Evolutionary conservation across 1,140 invertebrate species (phyloP), one percentile per base, ranked within the genome.

Genomic region (Saxidomus purpurata): DNA sequence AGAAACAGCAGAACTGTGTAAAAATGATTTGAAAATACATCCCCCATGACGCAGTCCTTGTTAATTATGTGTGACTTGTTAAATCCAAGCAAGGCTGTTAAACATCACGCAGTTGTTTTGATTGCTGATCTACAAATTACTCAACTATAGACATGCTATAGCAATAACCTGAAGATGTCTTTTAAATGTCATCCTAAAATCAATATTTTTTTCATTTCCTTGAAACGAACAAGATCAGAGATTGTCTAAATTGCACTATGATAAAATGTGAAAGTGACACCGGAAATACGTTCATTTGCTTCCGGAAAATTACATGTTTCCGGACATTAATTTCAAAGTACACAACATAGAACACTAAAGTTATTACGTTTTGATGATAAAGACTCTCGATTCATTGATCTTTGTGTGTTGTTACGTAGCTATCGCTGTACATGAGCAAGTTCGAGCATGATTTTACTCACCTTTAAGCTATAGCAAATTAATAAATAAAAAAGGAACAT

Each of bases 231-330:
- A n/a, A 55, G 8, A 55, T 55, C 52, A 8, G 9, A 13, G 52
- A 3, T 3, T 3, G 52, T 13, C 19, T 19, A 8, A 19, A n/a
- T 55, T 19, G 22, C 22, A 3, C 4, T 19, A 55, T n/a, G 52
- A 55, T 22, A 22, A n/a, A 19, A 55, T 15, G 22, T 8, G 19
- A 8, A 47, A 11, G 74, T 77, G 8, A 6, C 15, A 77, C 22
- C 74, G 74, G 74, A 77, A 77, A 49, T 52, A 49, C 40, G 28
- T 77, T 77, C 28, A 77, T 77, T 77, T 52, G 49, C 43, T 77
- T 77, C 74, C 74, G 74, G 74, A 34, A 49, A 52, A 52, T 52
- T 11, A 47, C 40, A 43, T 25, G 19, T 34, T 25, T 47, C 40
- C 40, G 74, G 69, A 49, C 1, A 22, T 77, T 1, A 77, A 13